These are phyloP conservation scores for Porites evermanni DNA, from an alignment of 92 coral and sea anemone species.

Conservation along the genomic window DNA sequence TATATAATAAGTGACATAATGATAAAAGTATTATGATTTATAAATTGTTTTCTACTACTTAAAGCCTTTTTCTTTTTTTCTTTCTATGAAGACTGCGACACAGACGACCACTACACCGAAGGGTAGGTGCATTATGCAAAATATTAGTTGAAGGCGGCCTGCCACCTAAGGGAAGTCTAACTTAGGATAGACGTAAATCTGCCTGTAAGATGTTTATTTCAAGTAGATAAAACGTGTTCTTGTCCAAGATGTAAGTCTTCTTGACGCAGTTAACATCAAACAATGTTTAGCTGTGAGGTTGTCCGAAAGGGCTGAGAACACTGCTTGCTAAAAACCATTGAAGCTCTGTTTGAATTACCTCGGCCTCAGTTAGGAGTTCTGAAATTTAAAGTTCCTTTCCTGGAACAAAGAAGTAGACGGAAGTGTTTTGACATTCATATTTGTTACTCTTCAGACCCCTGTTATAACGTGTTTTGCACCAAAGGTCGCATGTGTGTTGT, in stretches of 20 bases:
- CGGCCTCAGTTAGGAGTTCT: no score
- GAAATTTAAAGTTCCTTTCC: neutral
- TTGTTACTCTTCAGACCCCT: slow-evolving; percentile 45
- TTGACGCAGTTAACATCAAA: no score
- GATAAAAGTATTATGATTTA: no score
- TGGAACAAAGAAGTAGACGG: neutral
- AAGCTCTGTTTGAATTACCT: no score
- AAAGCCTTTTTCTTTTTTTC: neutral
- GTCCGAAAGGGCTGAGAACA: no score
- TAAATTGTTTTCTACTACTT: neutral
- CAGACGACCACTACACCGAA: neutral
- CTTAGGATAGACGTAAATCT: no score
- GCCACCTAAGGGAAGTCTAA: no score
- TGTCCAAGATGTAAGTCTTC: no score
- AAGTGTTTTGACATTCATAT: neutral
- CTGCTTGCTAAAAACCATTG: no score
- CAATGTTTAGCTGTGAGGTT: no score
- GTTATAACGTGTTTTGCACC: slow-evolving; percentile 62
- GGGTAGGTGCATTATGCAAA: neutral
- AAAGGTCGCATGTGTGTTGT: slow-evolving; percentile 75
- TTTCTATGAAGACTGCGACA: slow-evolving; percentile 15
- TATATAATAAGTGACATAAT: neutral
- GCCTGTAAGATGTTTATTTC: no score
- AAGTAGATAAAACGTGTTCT: no score
- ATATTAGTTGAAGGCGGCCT: neutral